Percentiles rank a stretch among this genome's conserved stretches.
Conservation (phyloP, 1,140 invertebrate species). For the Saccostrea echinata region DNA sequence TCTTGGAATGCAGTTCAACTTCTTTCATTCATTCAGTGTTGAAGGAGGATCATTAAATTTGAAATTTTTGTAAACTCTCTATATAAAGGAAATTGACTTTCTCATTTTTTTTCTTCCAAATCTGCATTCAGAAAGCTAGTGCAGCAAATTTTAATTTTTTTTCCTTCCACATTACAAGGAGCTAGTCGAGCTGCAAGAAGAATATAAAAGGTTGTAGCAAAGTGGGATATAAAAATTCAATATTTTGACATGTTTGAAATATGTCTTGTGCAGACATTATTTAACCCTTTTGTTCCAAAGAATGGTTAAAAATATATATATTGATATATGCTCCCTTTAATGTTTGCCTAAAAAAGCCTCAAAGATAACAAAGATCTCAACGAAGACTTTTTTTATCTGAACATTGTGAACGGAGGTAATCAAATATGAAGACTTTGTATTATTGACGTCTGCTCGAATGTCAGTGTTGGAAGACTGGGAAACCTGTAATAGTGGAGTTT, state of each 20-base stretch:
- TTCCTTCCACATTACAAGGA: too few relatives aligned
- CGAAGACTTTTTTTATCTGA: not conserved
- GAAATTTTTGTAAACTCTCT: too few relatives aligned
- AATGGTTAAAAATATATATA: conserved; percentile 36
- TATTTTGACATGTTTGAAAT: not conserved
- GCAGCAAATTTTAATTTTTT: too few relatives aligned
- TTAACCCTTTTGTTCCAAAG: not conserved
- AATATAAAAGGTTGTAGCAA: too few relatives aligned
- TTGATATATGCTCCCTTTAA: conserved; percentile 15
- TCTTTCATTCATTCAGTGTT: too few relatives aligned
- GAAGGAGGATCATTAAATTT: too few relatives aligned
- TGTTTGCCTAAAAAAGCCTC: not conserved
- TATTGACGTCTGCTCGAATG: not conserved
- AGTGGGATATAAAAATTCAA: not conserved
- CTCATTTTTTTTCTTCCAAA: too few relatives aligned
- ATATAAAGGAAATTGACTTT: too few relatives aligned
- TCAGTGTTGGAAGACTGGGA: not conserved
- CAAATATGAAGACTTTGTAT: conserved; percentile 12
- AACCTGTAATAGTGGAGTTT: not conserved
- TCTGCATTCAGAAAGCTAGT: too few relatives aligned
- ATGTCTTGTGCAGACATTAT: too few relatives aligned
- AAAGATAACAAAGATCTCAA: not conserved
- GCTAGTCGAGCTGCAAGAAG: too few relatives aligned
- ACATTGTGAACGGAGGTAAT: not conserved
- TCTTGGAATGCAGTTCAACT: too few relatives aligned